phyloP scores from a whole-genome alignment of 35 echinoderm and acorn worm genomes.

The Ptychodera flava region DNA sequence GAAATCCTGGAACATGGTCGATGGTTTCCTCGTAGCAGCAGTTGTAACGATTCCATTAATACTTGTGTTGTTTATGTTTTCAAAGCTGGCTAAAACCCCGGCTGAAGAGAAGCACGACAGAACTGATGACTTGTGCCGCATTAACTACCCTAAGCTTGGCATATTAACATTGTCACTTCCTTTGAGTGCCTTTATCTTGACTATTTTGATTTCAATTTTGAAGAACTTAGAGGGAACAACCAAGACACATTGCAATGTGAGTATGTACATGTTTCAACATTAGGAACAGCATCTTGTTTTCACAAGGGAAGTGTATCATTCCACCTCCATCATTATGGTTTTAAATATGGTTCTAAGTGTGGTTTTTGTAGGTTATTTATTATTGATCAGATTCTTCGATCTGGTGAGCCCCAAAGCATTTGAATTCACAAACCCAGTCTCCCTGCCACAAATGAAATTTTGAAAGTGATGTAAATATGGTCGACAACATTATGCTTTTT shows the following conservation, averaged over 20 bases:
- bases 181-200: neutral
- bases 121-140: neutral
- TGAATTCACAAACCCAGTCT: neutral
- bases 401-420: neutral
- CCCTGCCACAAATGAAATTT: no score
- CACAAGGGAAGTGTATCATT: neutral
- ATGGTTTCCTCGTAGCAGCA: no score
- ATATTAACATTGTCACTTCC: neutral
- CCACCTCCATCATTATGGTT: neutral
- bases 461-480: no score
- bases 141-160: neutral
- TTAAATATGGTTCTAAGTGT: no score
- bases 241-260: neutral
- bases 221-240: neutral
- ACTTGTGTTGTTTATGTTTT: no score
- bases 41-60: no score
- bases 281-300: neutral
- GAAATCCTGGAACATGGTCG: no score
- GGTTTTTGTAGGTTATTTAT: neutral
- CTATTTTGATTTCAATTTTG: neutral
- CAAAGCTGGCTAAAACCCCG: no score
- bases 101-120: neutral
- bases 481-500: no score
- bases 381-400: neutral
- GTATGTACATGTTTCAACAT: neutral